Base-by-base conservation (phyloP, 2,888 invertebrate species). In the Pharmacophagus antenor region DNA sequence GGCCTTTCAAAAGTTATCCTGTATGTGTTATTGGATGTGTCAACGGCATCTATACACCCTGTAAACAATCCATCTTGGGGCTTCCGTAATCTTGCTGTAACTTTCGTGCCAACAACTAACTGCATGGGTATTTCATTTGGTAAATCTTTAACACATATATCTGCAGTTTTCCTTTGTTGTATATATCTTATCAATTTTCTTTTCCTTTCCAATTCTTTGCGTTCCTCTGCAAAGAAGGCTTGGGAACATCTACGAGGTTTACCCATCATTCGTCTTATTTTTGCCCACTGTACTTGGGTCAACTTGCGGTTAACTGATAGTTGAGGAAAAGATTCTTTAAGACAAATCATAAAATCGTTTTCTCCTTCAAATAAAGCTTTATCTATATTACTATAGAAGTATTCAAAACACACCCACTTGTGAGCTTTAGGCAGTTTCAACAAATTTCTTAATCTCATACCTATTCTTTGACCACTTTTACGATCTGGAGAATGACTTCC, bases 381-480 rank as follows among this genome's bases (percentile, higher is more conserved):
- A 79, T 99, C 99, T 70, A 99, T 95, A 76, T 98, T 99, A 69
- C 99, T 99, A 85, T 99, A 99, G 87, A 99, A 99, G 95, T 98
- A 99, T 84, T 99, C 99, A 85, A 98, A 99, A 83, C 98, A 99
- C 8, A 99, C 99, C 98, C 99, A 99, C 86, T 98, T 98, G 80
- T 99, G 98, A 4, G 99, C 99, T 90, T 99, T 99, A 0, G 99
- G 99, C 65, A 99, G 88, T 86, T 99, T 99, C 4, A 99, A 91
- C 27, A 99, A 92, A 88, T 99, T 99, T 66, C 97, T 92, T 62
- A 98, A 88, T 66, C 97, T 92, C 88, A 97, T 93, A 1, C 98
- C 98, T 70, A 98, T 96, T 71, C 95, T 93, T 74, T 98, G 98
- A 0, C 98, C 97, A 68, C 95, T 93, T 79, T 95, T 95, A 62